These are phyloP conservation scores for Drosophila subsilvestris DNA, from an alignment of 2,888 invertebrate genomes.

Conservation along the genomic window DNA sequence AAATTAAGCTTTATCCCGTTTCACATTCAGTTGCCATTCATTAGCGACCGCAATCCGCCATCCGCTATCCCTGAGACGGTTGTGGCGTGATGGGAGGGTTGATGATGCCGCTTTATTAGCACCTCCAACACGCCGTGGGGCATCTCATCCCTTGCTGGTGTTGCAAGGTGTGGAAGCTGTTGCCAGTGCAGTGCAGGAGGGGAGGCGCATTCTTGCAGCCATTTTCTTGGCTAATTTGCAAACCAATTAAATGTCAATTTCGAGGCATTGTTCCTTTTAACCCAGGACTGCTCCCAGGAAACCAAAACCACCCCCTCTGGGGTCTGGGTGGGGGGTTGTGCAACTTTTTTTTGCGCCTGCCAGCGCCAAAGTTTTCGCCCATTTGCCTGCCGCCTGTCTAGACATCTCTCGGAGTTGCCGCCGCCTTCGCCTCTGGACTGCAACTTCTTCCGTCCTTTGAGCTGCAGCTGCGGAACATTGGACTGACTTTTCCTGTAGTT, in stretches of 20 bases:
- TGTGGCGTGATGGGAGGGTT: not conserved
- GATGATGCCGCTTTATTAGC: conserved; percentile 64
- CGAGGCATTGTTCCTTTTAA: conserved; percentile 71
- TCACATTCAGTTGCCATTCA: conserved; percentile 75
- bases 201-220: conserved; percentile 26
- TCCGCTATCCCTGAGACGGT: not conserved
- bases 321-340: too few relatives aligned
- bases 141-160: not conserved
- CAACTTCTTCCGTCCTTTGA: conserved; percentile 54
- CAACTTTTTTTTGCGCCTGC: conserved; percentile 44
- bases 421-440: conserved; percentile 18
- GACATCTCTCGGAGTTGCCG: conserved; percentile 54
- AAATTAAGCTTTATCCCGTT: conserved; percentile 79
- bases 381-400: conserved; percentile 62
- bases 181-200: not conserved
- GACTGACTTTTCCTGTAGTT: conserved; percentile 53
- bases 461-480: conserved; percentile 12
- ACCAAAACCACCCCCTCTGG: not conserved
- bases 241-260: conserved; percentile 82
- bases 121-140: conserved; percentile 26
- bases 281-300: not conserved
- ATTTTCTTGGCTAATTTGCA: conserved; percentile 74
- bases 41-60: conserved; percentile 54
- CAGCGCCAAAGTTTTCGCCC: conserved; percentile 68
- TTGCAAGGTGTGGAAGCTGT: not conserved